phyloP scores from a whole-genome alignment of 2,888 invertebrate genomes.

The Dendrolimus houi region DNA sequence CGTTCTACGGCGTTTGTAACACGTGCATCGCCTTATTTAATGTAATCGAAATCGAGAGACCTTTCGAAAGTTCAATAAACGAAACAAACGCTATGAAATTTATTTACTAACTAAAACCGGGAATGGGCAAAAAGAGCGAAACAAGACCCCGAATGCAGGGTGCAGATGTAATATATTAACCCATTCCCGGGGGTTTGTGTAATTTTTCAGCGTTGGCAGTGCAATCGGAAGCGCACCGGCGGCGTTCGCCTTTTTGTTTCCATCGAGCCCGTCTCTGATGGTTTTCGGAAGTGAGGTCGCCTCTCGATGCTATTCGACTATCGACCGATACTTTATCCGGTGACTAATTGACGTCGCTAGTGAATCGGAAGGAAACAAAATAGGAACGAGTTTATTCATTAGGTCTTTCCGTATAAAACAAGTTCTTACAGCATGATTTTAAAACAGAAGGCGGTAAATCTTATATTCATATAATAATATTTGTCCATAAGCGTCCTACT shows the following conservation, averaged over 20 bases:
- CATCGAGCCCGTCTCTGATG: conserved; percentile 49
- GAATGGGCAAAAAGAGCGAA: conserved; percentile 1
- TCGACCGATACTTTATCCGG: conserved; percentile 57
- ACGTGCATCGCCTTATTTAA: too few species aligned
- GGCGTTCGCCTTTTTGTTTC: conserved; percentile 66
- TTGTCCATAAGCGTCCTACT: too few species aligned
- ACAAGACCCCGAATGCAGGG: not conserved
- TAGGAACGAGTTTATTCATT: conserved; percentile 6
- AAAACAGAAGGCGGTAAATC: too few species aligned
- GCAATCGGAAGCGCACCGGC: conserved; percentile 69
- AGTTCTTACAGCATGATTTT: too few species aligned
- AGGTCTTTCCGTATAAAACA: too few species aligned
- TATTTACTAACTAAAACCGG: not conserved
- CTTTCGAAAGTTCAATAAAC: too few species aligned
- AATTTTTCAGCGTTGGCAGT: conserved; percentile 70
- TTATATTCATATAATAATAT: too few species aligned
- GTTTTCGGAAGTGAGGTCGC: conserved; percentile 68
- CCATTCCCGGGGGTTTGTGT: conserved; percentile 41
- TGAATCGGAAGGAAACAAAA: conserved; percentile 15
- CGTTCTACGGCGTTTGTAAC: too few species aligned
- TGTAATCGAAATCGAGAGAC: too few species aligned
- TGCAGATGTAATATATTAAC: conserved; percentile 46
- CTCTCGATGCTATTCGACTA: conserved; percentile 48
- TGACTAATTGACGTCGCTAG: conserved; percentile 49
- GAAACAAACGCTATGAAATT: not conserved